These are phyloP conservation scores for Leptinotarsa peninsularis DNA, from an alignment of 2,888 invertebrate species.

Conservation along the genomic window DNA sequence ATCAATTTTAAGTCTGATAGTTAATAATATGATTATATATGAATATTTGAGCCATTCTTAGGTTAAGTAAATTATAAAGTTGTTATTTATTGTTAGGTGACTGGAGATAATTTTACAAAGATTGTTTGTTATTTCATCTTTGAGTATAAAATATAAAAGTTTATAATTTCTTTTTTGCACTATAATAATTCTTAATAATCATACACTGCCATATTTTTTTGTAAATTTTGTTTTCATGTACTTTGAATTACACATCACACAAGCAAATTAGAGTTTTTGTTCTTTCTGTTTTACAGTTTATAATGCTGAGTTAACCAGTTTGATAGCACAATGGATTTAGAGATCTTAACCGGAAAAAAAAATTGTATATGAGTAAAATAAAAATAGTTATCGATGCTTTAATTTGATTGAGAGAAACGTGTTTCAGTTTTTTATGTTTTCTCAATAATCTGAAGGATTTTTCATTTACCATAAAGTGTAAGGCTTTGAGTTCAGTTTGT, in stretches of 20 bases:
- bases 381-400: too few species aligned
- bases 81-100: slow-evolving; percentile 62
- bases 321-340: too few species aligned
- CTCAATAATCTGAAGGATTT: too few species aligned
- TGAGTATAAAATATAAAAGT: slow-evolving; percentile 37
- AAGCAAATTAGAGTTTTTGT: slow-evolving; percentile 20
- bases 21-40: slow-evolving; percentile 38
- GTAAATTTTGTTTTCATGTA: slow-evolving; percentile 37
- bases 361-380: too few species aligned
- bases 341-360: too few species aligned
- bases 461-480: too few species aligned
- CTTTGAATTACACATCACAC: slow-evolving; percentile 37
- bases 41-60: slow-evolving; percentile 48
- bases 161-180: slow-evolving; percentile 51
- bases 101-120: slow-evolving; percentile 50
- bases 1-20: slow-evolving; percentile 50
- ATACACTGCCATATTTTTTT: slow-evolving; percentile 56
- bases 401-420: too few species aligned
- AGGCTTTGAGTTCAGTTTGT: too few species aligned
- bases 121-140: slow-evolving; percentile 40
- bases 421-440: too few species aligned
- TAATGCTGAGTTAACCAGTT: background rate
- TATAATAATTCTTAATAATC: slow-evolving; percentile 44
- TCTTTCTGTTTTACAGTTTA: background rate
- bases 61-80: slow-evolving; percentile 52